phyloP scores from a whole-genome alignment of 2,888 invertebrate genomes.

The Tiliacea citrago region DNA sequence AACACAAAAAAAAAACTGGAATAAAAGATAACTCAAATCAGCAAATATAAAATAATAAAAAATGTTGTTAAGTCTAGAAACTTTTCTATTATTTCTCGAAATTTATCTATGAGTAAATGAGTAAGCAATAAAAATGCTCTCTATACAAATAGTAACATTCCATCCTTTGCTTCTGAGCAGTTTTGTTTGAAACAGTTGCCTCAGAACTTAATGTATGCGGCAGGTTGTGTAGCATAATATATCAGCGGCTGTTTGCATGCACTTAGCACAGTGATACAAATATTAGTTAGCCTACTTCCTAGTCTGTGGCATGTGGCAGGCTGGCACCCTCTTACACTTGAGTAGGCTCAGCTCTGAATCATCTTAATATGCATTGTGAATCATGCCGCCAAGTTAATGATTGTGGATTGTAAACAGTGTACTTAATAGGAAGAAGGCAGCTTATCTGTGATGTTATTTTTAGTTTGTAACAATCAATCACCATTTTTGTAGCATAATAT shows the following conservation, averaged over 20 bases:
- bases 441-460: constrained; percentile 26
- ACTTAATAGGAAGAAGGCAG: constrained; percentile 41
- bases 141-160: neutral
- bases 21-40: neutral
- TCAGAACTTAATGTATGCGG: constrained; percentile 33
- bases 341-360: constrained; percentile 43
- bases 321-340: constrained; percentile 2
- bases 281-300: constrained; percentile 49
- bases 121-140: constrained; percentile 11
- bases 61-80: neutral
- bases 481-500: neutral
- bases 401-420: constrained; percentile 46
- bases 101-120: neutral
- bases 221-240: constrained; percentile 27
- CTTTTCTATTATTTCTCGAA: neutral
- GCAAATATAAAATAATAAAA: constrained; percentile 9
- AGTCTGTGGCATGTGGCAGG: constrained; percentile 25
- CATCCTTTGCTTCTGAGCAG: neutral
- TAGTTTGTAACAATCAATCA: neutral
- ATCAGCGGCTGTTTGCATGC: constrained; percentile 41
- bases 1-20: neutral
- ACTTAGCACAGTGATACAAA: constrained; percentile 53
- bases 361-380: constrained; percentile 42
- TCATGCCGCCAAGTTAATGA: constrained; percentile 51
- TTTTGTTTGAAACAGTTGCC: constrained; percentile 9